These are phyloP conservation scores for Amblyjoppa proteus DNA, from an alignment of 2,888 invertebrate genomes.

Conservation along the genomic window DNA sequence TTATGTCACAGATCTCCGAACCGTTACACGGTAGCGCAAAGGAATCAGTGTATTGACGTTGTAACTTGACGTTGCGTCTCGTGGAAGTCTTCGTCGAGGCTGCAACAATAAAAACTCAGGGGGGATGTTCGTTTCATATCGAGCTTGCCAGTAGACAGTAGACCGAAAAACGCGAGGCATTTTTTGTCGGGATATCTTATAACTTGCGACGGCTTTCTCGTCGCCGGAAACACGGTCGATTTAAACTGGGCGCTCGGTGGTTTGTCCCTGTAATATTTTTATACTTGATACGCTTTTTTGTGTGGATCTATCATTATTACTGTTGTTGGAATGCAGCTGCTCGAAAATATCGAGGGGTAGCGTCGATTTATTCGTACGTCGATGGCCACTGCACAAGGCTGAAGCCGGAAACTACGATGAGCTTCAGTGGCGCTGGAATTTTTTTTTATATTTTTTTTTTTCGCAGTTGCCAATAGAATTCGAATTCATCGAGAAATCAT, in stretches of 20 bases:
- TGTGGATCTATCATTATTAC: background rate
- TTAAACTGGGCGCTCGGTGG: slow-evolving; percentile 2
- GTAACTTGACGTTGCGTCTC: slow-evolving; percentile 12
- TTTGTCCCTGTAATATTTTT: slow-evolving; percentile 38
- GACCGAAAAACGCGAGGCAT: slow-evolving; percentile 54
- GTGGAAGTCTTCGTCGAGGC: slow-evolving; percentile 52
- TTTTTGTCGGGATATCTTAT: slow-evolving; percentile 19
- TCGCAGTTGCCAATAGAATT: too few species aligned
- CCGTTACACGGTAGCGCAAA: too few species aligned
- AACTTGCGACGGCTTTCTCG: slow-evolving; percentile 58
- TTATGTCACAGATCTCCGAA: too few species aligned
- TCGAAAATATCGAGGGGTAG: too few species aligned
- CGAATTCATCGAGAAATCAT: too few species aligned
- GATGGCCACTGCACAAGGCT: too few species aligned
- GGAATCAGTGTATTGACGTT: background rate
- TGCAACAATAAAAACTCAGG: slow-evolving; percentile 54
- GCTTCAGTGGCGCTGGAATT: too few species aligned
- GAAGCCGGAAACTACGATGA: too few species aligned
- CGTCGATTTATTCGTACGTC: too few species aligned
- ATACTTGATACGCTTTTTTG: slow-evolving; percentile 3
- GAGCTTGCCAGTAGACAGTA: slow-evolving; percentile 49
- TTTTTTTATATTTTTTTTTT: too few species aligned
- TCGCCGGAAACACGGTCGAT: slow-evolving; percentile 59
- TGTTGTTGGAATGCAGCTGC: too few species aligned
- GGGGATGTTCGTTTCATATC: slow-evolving; percentile 46